Percentiles rank a stretch among this genome's conserved stretches.
Conservation (phyloP, 2,113 vertebrate genomes). For the Sylvietta virens region DNA sequence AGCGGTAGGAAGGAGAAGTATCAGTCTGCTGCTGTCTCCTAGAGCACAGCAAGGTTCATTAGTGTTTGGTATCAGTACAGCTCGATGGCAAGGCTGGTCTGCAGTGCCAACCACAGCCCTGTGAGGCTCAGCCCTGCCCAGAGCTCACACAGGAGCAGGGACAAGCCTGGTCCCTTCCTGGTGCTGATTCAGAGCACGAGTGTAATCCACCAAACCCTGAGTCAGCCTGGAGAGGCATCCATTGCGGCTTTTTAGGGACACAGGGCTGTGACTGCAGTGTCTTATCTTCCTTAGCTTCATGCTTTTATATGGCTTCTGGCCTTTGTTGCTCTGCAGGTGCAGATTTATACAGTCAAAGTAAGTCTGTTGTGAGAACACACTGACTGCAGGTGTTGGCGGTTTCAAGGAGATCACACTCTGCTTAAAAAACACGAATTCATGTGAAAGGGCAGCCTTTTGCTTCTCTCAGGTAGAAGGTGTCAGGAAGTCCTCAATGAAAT, state of each 20-base stretch:
- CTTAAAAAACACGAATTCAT: not conserved
- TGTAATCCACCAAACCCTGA: not conserved
- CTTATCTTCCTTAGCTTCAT: not conserved
- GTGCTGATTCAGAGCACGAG: not conserved
- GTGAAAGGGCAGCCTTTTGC: not conserved
- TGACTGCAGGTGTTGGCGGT: not conserved
- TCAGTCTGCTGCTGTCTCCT: not conserved
- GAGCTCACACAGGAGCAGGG: not conserved
- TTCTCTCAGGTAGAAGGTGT: not conserved
- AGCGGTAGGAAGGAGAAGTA: not conserved
- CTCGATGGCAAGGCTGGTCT: fast-evolving
- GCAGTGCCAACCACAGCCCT: not conserved
- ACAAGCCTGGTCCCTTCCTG: not conserved
- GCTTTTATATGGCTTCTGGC: not conserved
- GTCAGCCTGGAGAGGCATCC: fast-evolving
- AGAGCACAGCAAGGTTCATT: not conserved
- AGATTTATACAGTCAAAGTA: not conserved
- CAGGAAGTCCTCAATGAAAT: not conserved
- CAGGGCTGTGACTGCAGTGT: not conserved
- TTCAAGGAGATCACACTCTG: not conserved
- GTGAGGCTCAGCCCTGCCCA: not conserved
- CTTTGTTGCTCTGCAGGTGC: not conserved
- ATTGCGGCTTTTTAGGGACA: not conserved
- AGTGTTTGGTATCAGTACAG: fast-evolving
- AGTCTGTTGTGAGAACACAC: not conserved